Evolutionary conservation across 2,888 invertebrate species (phyloP), one percentile per base, ranked within the genome.

Genomic region (Anoplius nigerrimus): DNA sequence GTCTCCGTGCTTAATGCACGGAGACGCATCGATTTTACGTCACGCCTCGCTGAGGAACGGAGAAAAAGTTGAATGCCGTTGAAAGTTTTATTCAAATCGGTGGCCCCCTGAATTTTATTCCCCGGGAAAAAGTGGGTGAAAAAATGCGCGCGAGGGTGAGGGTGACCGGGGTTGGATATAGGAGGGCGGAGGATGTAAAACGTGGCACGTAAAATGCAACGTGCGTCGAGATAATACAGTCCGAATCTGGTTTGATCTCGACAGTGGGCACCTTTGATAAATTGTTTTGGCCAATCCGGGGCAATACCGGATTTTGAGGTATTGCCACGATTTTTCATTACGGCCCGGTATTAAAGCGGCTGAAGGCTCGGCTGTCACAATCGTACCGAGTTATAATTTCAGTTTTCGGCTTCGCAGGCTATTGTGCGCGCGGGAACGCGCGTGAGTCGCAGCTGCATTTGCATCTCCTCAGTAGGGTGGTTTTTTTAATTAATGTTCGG

Each of bases 261-360:
- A 8, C 15, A 16, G 5, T 43, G 53, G 46, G 16, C 54, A 21
- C 48, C 59, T 66, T 58, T 65, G 55, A 69, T 66, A 51, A 59
- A 66, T 66, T 51, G 59, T 59, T 59, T 62, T 48, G 51, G 20
- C 20, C 54, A 56, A 66, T 62, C 59, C 51, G 11, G 59, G 21
- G 18, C 45, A 62, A 66, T 66, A 54, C 42, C 46, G 66, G 66
- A 69, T 66, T 62, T 66, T 62, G 45, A 66, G 48, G 59, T 34
- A 69, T 66, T 45, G 66, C 34, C 20, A 34, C 24, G 51, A 69
- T 66, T 66, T 66, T 69, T 69, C 62, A 66, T 69, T 62, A 62
- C 42, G 66, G 18, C n/a, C n/a, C 46, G 62, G 27, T 52, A 59
- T 52, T 55, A 54, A 51, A 62, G 57, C 58, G 45, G 18, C 54